Evolutionary conservation across 2,113 vertebrate genomes (phyloP).

Genomic region (Tichodroma muraria): DNA sequence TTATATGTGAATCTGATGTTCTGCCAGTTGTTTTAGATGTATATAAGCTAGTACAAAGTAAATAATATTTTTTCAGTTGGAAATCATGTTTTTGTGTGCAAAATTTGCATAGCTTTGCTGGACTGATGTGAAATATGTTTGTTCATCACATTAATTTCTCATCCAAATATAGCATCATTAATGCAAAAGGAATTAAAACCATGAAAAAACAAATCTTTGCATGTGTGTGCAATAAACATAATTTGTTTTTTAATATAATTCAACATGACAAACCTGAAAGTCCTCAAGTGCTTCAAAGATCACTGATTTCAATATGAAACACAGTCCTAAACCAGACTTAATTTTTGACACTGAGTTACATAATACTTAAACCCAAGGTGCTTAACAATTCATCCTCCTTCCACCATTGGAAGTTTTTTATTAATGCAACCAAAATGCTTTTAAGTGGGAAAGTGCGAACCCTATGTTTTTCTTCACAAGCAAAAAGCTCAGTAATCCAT

Average conservation of each 20-base stretch:
- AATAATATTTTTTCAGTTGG: neutral
- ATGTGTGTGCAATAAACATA: neutral
- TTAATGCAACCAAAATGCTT: neutral
- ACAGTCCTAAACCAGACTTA: neutral
- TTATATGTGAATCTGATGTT: neutral
- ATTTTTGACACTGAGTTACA: neutral
- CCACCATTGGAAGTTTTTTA: neutral
- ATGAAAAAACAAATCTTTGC: neutral
- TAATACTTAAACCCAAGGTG: neutral
- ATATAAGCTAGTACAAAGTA: neutral
- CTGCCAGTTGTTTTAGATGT: neutral
- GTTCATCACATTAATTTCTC: neutral
- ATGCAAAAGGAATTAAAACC: conserved; percentile 26
- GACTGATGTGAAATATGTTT: conserved; percentile 8
- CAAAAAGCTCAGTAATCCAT: neutral
- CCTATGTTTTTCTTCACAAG: neutral
- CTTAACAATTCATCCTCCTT: neutral
- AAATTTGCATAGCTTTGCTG: conserved; percentile 19
- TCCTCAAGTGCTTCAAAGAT: neutral
- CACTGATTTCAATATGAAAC: neutral
- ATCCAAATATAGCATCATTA: conserved; percentile 36
- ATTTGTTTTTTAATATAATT: neutral
- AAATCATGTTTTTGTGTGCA: neutral
- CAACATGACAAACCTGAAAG: neutral
- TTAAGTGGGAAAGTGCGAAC: neutral